A percentile compares a stretch with the other conserved stretches of the same genome.
Evolutionary conservation across 2,113 vertebrate genomes (phyloP).

Genomic region (Entelurus aequoreus): DNA sequence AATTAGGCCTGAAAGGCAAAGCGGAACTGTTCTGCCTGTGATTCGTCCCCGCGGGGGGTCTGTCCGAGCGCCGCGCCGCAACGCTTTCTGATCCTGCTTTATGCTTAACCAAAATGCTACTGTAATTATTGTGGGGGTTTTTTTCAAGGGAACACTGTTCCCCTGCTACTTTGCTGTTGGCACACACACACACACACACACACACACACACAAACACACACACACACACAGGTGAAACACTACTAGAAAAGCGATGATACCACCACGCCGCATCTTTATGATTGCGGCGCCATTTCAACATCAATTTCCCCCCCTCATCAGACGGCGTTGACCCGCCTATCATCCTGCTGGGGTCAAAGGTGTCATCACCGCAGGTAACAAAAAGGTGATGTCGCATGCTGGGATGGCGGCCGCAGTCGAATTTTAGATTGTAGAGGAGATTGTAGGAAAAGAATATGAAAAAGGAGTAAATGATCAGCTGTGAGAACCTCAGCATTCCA

Average conservation of each 20-base stretch:
- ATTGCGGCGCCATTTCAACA: constrained; percentile 49
- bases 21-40: constrained; percentile 68
- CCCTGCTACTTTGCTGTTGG: constrained; percentile 86
- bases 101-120: constrained; percentile 94
- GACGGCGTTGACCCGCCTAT: constrained; percentile 54
- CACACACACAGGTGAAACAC: constrained; percentile 5
- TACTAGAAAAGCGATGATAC: constrained; percentile 24
- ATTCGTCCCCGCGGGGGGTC: constrained; percentile 70
- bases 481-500: no score
- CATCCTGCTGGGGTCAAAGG: constrained; percentile 49
- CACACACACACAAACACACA: constrained; percentile 30
- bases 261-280: constrained; percentile 23
- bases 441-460: no score
- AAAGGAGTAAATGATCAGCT: no score
- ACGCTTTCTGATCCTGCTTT: constrained; percentile 78
- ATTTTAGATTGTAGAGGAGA: no score
- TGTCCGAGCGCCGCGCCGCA: constrained; percentile 72
- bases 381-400: no score
- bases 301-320: constrained; percentile 58
- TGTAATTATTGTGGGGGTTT: constrained; percentile 87
- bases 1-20: constrained; percentile 77
- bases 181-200: constrained; percentile 51
- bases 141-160: constrained; percentile 82
- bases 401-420: no score
- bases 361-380: background rate